Conservation (phyloP, 2,888 invertebrate genomes). For the Pardosa pseudoannulata region DNA sequence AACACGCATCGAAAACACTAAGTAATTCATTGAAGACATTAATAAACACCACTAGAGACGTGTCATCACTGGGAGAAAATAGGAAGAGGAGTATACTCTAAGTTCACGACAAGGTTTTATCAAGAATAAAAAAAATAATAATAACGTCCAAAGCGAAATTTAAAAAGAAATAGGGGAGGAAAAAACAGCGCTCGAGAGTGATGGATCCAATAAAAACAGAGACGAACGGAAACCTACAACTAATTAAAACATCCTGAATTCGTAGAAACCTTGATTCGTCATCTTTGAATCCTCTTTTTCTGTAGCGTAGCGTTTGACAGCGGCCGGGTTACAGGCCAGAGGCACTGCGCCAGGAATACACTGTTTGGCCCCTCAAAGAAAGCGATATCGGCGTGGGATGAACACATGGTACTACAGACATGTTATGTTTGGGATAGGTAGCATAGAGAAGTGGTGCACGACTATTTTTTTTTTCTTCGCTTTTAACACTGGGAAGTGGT, state of each 20-base stretch:
- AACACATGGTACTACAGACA: background rate
- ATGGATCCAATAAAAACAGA: constrained; percentile 16
- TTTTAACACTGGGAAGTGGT: background rate
- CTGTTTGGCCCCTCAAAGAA: background rate
- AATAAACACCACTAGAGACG: background rate
- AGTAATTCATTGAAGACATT: background rate
- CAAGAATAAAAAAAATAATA: too few relatives aligned
- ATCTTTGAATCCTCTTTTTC: constrained; percentile 32
- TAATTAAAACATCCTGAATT: constrained; percentile 62
- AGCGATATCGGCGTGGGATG: background rate
- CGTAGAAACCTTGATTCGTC: constrained; percentile 58
- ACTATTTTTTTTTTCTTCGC: background rate
- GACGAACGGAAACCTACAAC: constrained; percentile 45
- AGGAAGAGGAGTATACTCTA: too few relatives aligned
- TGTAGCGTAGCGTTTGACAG: constrained; percentile 23
- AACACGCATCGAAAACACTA: background rate
- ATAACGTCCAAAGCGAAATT: background rate
- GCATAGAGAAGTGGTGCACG: background rate
- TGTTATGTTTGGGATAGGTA: background rate
- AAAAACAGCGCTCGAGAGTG: background rate
- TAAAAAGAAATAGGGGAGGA: background rate
- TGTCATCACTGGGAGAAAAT: background rate
- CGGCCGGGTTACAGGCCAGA: background rate
- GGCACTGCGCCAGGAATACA: constrained; percentile 18
- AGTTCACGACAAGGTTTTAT: too few relatives aligned